Evolutionary conservation across 2,888 invertebrate genomes (phyloP).

Genomic region (Leptopilina syphax): DNA sequence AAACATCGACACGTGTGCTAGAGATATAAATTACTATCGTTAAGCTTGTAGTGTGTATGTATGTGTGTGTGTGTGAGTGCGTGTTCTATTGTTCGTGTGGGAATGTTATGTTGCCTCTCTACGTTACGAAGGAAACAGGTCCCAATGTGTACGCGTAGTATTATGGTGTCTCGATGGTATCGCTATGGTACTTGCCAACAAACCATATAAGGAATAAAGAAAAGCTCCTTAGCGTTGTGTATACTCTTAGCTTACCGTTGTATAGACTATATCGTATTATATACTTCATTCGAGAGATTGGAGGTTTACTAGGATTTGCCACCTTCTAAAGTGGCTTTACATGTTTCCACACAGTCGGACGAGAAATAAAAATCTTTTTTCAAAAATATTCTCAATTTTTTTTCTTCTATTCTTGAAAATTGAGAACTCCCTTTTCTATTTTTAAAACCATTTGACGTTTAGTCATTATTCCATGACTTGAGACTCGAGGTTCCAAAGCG

Average conservation of each 20-base stretch:
- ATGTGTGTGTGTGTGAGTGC: background rate
- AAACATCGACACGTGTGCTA: conserved; percentile 41
- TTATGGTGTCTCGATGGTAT: conserved; percentile 43
- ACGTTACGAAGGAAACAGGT: conserved; percentile 39
- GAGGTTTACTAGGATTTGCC: conserved; percentile 31
- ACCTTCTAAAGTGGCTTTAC: conserved; percentile 36
- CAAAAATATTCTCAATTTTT: background rate
- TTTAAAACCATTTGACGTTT: no score
- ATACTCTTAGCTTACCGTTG: conserved; percentile 53
- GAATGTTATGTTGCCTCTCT: conserved; percentile 39
- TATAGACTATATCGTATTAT: conserved; percentile 16
- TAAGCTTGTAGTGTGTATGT: background rate
- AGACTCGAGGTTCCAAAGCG: background rate
- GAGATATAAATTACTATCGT: conserved; percentile 31
- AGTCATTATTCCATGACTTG: no score
- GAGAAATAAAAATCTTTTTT: background rate
- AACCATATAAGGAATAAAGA: conserved; percentile 51
- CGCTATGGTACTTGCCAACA: conserved; percentile 39
- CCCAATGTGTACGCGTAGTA: conserved; percentile 45
- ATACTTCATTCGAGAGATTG: conserved; percentile 16
- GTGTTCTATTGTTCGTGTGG: conserved; percentile 42
- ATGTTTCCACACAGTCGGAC: background rate
- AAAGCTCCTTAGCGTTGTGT: conserved; percentile 55
- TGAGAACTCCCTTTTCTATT: no score
- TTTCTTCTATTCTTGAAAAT: background rate